Conservation (phyloP, 1,140 invertebrate species). For the Meloidogyne hapla region DNA sequence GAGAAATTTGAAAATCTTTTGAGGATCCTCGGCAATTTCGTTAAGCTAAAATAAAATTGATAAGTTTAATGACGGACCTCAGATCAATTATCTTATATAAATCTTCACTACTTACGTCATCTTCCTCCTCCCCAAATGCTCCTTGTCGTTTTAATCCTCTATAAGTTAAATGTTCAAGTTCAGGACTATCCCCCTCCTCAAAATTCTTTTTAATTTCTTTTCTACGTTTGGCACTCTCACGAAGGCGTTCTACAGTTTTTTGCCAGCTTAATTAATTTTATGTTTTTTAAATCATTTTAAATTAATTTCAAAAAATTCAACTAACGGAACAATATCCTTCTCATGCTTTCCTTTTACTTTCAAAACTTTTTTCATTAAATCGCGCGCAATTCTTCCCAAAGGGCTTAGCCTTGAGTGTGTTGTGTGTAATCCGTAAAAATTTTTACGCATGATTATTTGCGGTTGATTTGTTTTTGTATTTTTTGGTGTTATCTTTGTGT, state of each 20-base stretch:
- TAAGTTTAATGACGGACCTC: slow-evolving; percentile 22
- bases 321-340: slow-evolving; percentile 24
- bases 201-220: slow-evolving; percentile 41
- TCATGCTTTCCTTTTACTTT: slow-evolving; percentile 25
- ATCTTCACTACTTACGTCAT: slow-evolving; percentile 8
- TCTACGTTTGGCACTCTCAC: slow-evolving; percentile 8
- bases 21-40: slow-evolving; percentile 17
- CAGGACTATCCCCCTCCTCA: slow-evolving; percentile 23
- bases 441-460: not conserved
- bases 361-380: slow-evolving; percentile 33
- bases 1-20: slow-evolving; percentile 25
- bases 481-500: not conserved
- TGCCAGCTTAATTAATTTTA: slow-evolving; percentile 46
- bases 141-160: slow-evolving; percentile 35
- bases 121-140: slow-evolving; percentile 24
- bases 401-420: slow-evolving; percentile 24
- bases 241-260: slow-evolving; percentile 32
- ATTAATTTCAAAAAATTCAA: not conserved
- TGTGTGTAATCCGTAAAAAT: slow-evolving; percentile 9
- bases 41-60: slow-evolving; percentile 10
- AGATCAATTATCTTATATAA: too few species aligned
- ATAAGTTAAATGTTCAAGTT: slow-evolving; percentile 40
- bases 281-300: not conserved
- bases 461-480: not conserved
- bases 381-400: slow-evolving; percentile 27